Percentiles rank a stretch among this genome's conserved stretches.
These are phyloP conservation scores for Nasua narica DNA, from an alignment of 2,797 vertebrate species.

Conservation along the genomic window DNA sequence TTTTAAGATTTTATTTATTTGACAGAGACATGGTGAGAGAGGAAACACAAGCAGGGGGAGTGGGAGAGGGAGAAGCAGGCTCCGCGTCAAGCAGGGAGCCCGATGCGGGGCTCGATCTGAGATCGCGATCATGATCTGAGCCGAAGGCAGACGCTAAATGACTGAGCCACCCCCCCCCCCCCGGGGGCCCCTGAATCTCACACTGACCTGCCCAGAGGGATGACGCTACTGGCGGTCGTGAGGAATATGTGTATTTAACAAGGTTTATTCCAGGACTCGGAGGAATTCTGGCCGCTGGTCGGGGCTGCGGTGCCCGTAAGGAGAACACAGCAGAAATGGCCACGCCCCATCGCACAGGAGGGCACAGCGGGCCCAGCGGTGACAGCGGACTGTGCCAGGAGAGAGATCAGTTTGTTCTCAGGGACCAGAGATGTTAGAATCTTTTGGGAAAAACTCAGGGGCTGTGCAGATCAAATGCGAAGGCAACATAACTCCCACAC, in stretches of 20 bases:
- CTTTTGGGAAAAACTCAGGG: background rate
- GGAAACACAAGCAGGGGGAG: too few species aligned
- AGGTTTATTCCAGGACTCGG: background rate
- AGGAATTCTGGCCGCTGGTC: background rate
- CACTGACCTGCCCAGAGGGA: background rate
- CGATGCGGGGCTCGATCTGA: too few species aligned
- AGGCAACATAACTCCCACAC: background rate
- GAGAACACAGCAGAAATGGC: background rate
- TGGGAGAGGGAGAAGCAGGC: too few species aligned
- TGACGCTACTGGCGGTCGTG: accelerated
- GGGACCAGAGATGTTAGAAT: background rate
- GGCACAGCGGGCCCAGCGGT: background rate
- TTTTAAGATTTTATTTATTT: too few species aligned
- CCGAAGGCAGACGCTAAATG: too few species aligned
- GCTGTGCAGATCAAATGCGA: background rate
- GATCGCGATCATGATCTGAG: too few species aligned
- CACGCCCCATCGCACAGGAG: background rate
- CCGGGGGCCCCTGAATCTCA: background rate
- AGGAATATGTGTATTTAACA: background rate
- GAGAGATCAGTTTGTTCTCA: background rate
- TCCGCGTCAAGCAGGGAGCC: too few species aligned
- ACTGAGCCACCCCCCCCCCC: too few species aligned
- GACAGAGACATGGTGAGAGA: too few species aligned
- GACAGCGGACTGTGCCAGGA: background rate
- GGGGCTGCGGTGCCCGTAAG: background rate